phyloP scores from a whole-genome alignment of 2,797 vertebrate genomes.

The Arrhamphus sclerolepis region DNA sequence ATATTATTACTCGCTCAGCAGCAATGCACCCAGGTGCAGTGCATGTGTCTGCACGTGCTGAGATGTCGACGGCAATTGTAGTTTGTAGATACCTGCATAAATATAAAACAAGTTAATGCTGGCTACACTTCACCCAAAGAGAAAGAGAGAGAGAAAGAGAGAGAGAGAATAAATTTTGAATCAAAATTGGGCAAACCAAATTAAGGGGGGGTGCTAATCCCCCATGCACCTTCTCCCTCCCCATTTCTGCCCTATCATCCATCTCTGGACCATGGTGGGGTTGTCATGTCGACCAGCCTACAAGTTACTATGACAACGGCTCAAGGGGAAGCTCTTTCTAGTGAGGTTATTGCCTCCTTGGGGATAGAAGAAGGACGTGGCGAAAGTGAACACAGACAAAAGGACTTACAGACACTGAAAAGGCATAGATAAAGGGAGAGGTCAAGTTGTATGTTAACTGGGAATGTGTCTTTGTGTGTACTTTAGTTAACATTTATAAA shows the following conservation, averaged over 20 bases:
- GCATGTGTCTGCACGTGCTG: conserved; percentile 6
- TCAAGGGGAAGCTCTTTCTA: conserved; percentile 79
- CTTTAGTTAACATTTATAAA: conserved; percentile 30
- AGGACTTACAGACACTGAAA: conserved; percentile 62
- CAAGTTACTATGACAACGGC: conserved; percentile 84
- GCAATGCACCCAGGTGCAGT: not conserved
- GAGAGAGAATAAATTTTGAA: conserved; percentile 50
- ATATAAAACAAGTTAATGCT: conserved; percentile 53
- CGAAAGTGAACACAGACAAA: conserved; percentile 71
- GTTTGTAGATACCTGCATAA: conserved; percentile 58
- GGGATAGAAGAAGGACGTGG: conserved; percentile 73
- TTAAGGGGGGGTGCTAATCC: conserved; percentile 72
- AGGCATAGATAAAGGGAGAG: conserved; percentile 60
- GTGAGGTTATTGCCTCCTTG: conserved; percentile 81
- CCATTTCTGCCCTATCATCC: conserved; percentile 77
- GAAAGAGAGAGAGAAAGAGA: conserved; percentile 11
- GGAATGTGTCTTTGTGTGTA: conserved; percentile 36
- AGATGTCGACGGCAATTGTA: conserved; percentile 6
- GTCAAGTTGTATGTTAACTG: conserved; percentile 60
- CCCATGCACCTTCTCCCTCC: conserved; percentile 60
- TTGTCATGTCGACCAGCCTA: conserved; percentile 84
- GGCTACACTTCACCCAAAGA: conserved; percentile 25
- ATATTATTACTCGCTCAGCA: not conserved
- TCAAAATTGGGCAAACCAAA: conserved; percentile 73
- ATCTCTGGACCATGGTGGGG: conserved; percentile 79